A percentile compares a stretch with the other conserved stretches of the same genome.
These are phyloP conservation scores for Lepeophtheirus nordmannii DNA, from an alignment of 2,888 invertebrate species.

Conservation along the genomic window DNA sequence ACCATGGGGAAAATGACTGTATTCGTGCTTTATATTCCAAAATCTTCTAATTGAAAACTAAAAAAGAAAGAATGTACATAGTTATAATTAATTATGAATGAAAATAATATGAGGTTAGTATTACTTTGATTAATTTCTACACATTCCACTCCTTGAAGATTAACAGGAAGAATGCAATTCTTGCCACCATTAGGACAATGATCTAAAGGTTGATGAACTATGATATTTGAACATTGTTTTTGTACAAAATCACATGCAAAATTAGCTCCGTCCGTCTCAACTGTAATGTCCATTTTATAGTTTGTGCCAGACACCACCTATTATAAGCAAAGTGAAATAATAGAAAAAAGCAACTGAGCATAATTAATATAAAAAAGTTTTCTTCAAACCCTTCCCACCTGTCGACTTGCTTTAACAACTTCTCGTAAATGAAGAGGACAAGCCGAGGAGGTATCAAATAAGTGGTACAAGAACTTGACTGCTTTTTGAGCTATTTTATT, in stretches of 20 bases:
- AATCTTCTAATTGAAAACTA: no score
- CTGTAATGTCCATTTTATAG: neutral
- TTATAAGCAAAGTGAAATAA: neutral
- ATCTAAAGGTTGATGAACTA: neutral
- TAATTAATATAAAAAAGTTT: neutral
- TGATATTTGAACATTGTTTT: neutral
- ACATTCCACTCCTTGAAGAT: neutral
- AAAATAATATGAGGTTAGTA: no score
- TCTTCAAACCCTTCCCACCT: neutral
- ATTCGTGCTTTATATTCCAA: no score
- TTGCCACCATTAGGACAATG: neutral
- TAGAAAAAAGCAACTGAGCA: neutral
- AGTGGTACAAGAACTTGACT: neutral
- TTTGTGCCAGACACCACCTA: neutral
- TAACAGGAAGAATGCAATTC: neutral
- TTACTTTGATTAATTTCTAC: conserved; percentile 4
- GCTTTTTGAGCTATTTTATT: neutral
- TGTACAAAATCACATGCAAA: neutral
- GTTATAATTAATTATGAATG: no score
- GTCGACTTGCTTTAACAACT: neutral
- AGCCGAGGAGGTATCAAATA: neutral
- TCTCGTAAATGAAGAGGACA: neutral
- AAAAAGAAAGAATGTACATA: no score
- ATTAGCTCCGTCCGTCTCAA: neutral
- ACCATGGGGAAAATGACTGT: no score